Evolutionary conservation across 2,113 vertebrate species (phyloP).

Genomic region (Pluvianellus socialis): DNA sequence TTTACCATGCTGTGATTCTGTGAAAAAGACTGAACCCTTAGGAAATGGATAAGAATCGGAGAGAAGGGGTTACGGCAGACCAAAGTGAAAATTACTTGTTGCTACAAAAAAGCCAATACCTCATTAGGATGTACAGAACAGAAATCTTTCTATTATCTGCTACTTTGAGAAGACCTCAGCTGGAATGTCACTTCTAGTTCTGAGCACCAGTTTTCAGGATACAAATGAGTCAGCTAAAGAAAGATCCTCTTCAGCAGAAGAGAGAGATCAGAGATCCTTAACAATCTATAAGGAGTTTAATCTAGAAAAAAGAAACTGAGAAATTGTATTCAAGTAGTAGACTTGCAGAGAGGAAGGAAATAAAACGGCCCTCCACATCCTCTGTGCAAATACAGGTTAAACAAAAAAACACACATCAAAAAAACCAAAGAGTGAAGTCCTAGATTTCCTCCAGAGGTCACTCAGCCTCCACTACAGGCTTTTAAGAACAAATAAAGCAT

Average conservation of each 20-base stretch:
- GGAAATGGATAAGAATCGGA: not conserved
- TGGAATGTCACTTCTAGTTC: not conserved
- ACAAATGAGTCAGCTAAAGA: not conserved
- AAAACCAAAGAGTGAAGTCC: not conserved
- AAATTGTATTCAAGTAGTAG: not conserved
- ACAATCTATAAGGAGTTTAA: not conserved
- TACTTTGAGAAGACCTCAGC: not conserved
- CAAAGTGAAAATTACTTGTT: not conserved
- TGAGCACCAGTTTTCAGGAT: constrained; percentile 12
- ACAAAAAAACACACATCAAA: not conserved
- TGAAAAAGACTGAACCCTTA: not conserved
- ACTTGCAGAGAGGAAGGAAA: not conserved
- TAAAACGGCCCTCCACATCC: not conserved
- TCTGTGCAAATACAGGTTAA: not conserved
- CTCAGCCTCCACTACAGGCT: not conserved
- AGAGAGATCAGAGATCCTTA: not conserved
- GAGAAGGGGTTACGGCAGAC: not conserved
- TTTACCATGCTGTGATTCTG: not conserved
- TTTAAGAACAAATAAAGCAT: not conserved
- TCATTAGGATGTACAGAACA: not conserved
- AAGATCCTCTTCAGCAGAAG: not conserved
- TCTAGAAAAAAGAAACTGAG: not conserved
- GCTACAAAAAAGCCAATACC: not conserved
- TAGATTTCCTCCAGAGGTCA: not conserved
- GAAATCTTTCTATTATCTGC: not conserved